These are phyloP conservation scores for Pedicia rivosa DNA, from an alignment of 2,888 invertebrate genomes.

Conservation along the genomic window DNA sequence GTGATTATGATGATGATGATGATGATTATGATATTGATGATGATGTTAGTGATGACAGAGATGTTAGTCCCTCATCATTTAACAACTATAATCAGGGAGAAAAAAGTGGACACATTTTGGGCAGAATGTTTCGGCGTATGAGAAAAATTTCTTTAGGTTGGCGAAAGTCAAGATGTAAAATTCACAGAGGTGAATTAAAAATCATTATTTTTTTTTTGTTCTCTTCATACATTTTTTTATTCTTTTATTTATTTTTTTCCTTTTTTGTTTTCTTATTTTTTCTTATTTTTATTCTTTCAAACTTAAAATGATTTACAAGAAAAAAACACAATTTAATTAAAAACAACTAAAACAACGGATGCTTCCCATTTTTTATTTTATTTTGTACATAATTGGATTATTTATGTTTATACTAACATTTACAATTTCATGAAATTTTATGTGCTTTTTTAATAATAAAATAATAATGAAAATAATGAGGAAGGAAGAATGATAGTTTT, in stretches of 20 bases:
- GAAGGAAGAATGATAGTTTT: too few relatives aligned
- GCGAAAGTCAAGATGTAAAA: constrained; percentile 28
- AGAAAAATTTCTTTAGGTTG: constrained; percentile 28
- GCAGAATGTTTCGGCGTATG: constrained; percentile 26
- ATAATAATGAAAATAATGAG: too few relatives aligned
- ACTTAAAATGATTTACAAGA: too few relatives aligned
- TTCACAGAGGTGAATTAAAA: constrained; percentile 28
- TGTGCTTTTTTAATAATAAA: too few relatives aligned
- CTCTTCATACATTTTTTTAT: too few relatives aligned
- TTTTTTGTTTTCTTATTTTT: constrained; percentile 6
- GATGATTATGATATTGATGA: constrained; percentile 18
- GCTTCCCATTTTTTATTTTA: too few relatives aligned
- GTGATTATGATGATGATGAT: constrained; percentile 23
- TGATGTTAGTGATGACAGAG: constrained; percentile 17
- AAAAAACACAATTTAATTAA: too few relatives aligned
- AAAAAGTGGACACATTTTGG: constrained; percentile 22
- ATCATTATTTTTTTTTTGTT: constrained; percentile 1
- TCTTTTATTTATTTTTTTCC: constrained; percentile 5
- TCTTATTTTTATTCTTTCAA: constrained; percentile 1
- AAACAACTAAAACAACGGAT: too few relatives aligned
- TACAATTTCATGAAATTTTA: too few relatives aligned
- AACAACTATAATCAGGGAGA: background rate
- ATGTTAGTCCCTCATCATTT: background rate
- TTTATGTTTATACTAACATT: too few relatives aligned
- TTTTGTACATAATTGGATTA: too few relatives aligned